Base-by-base conservation (phyloP, 2,888 invertebrate species). In the Strigamia crassipes region DNA sequence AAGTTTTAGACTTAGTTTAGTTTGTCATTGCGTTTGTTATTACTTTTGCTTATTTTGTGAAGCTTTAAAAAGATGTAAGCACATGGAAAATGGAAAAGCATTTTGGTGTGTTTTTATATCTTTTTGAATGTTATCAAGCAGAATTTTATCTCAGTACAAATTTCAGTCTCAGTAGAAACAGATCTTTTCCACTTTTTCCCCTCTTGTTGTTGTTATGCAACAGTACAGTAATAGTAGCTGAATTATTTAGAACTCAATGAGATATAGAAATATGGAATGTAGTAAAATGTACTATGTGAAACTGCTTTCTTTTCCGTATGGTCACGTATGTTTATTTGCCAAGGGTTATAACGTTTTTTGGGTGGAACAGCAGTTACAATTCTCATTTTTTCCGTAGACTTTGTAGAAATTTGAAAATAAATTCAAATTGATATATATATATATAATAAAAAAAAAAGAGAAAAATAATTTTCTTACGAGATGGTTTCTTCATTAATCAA, bases 71-170 rank as follows among this genome's bases (percentile, higher is more conserved):
- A 56, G n/a, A 18, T 46, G n/a, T 56, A 56, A 56, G 56, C 18
- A 56, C 56, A 56, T 9, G n/a, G 18, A 56, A 56, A 18, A 56
- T 56, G 56, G 56, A 56, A 56, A 46, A 18, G 56, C 18, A 56
- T 56, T 56, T 56, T 18, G 56, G 56, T 56, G 9, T 56, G 56
- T 56, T 56, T 56, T 56, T 56, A 56, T 56, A n/a, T 18, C 56
- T 56, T 18, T 56, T 56, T 56, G 56, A 56, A 18, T 56, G 56
- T 56, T 56, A 56, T 56, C 56, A 56, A 56, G 56, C 56, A 56
- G 18, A 56, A 56, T 56, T 56, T 56, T 56, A 56, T 56, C 56
- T 56, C 4, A 6, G 56, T 8, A 56, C 56, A 56, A 56, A 56
- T 56, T 56, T 21, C 56, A 56, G 56, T 56, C 56, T 5, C 56